Evolutionary conservation across 2,888 invertebrate species (phyloP).

Genomic region (Xestia rhomboidea): DNA sequence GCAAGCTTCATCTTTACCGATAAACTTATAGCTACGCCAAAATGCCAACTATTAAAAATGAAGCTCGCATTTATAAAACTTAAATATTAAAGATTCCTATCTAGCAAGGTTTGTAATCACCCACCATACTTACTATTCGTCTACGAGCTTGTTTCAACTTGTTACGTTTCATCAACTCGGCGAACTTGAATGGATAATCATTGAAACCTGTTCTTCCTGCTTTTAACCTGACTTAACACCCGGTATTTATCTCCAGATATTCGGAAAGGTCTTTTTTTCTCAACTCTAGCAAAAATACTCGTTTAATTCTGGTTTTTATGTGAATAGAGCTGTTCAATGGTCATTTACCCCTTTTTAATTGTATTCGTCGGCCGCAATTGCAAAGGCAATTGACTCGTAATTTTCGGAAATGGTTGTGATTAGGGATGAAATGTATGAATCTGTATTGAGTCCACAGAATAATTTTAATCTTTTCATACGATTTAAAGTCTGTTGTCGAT

Average conservation of each 20-base stretch:
- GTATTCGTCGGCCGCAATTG: slow-evolving; percentile 5
- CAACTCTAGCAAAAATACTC: neutral
- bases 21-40: no score
- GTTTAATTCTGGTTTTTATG: slow-evolving; percentile 22
- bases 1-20: neutral
- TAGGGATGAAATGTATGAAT: slow-evolving; percentile 7
- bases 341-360: slow-evolving; percentile 28
- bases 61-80: neutral
- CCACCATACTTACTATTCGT: slow-evolving; percentile 3
- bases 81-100: neutral
- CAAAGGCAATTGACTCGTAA: neutral
- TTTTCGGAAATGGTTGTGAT: slow-evolving; percentile 5
- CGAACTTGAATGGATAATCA: slow-evolving; percentile 42
- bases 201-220: slow-evolving; percentile 44
- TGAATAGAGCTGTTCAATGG: slow-evolving; percentile 28
- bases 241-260: slow-evolving; percentile 32
- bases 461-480: neutral
- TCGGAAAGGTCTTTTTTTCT: slow-evolving; percentile 10
- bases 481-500: neutral
- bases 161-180: slow-evolving; percentile 15
- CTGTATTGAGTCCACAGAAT: neutral
- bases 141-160: slow-evolving; percentile 19
- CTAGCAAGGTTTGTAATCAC: slow-evolving; percentile 27
- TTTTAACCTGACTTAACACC: slow-evolving; percentile 25
- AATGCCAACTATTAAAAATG: neutral